Conservation (phyloP, 2,113 vertebrate genomes). For the Callaeas wilsoni region DNA sequence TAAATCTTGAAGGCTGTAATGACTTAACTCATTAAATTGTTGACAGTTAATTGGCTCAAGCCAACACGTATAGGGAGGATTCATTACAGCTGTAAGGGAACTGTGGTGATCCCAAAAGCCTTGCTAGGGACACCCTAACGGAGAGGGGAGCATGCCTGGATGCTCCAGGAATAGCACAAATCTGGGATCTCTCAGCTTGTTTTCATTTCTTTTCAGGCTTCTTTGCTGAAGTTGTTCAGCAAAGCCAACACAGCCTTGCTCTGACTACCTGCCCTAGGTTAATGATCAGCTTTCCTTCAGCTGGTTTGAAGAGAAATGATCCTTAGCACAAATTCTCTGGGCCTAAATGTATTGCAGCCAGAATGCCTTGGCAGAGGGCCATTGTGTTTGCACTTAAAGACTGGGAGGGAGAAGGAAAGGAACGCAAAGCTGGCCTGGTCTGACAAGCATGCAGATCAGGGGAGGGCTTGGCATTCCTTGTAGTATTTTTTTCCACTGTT, state of each 20-base stretch:
- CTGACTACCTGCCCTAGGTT: conserved; percentile 27
- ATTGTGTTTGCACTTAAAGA: neutral
- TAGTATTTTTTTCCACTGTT: neutral
- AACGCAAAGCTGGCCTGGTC: neutral
- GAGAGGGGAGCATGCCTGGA: neutral
- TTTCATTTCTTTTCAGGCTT: neutral
- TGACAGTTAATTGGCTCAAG: conserved; percentile 19
- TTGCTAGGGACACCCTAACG: neutral
- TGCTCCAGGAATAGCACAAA: neutral
- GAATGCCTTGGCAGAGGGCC: neutral
- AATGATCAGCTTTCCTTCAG: conserved; percentile 46
- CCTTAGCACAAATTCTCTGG: neutral
- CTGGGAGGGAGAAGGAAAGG: conserved; percentile 24
- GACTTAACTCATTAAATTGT: neutral
- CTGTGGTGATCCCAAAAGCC: neutral
- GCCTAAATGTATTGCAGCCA: neutral
- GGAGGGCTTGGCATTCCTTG: conserved; percentile 37
- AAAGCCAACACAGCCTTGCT: neutral
- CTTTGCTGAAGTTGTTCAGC: neutral
- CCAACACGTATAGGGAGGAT: neutral
- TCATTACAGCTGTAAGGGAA: neutral
- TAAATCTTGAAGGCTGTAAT: neutral
- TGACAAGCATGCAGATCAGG: conserved; percentile 1
- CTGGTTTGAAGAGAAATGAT: conserved; percentile 21
- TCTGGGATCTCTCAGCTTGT: neutral